Base-by-base conservation (phyloP, 2,797 vertebrate species). In the Sebastes reedi region DNA sequence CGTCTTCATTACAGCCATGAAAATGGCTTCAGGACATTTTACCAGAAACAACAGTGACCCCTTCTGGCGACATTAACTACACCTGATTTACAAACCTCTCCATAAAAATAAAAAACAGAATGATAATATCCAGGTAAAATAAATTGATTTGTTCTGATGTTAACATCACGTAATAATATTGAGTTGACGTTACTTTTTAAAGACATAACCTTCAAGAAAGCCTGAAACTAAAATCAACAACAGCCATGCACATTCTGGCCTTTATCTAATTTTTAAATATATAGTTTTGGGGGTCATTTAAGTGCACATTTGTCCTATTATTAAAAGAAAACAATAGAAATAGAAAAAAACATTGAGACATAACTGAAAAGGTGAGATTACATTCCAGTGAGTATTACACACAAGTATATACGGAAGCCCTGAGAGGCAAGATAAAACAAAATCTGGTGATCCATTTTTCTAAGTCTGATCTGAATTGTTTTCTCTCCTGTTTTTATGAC, bases 41-140 rank as follows among this genome's bases (percentile, higher is more conserved):
- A 46, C 74, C 36, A 78, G 36, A 36, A 32, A 67, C 42, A 73
- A 77, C 71, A 82, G 69, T 10, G 75, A 77, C 75, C 50, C 25
- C 67, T 67, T 0, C 61, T 73, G 77, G 77, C 69, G 22, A 58
- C 50, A 64, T 5, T 5, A 20, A 13, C 5, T 1, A 29, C 29
- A 25, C 7, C 4, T 25, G 3, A 9, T 10, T 36, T 14, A n/a
- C 32, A 32, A 55, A 22, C 2, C 16, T 50, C 25, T 14, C 10
- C 12, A 4, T 20, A 16, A n/a, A 22, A 25, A 58, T 2, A 36
- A 29, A 25, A 4, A 27, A 29, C 46, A 20, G 42, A 46, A 50
- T 6, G 1, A 0, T 2, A 7, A 8, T 46, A 27, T 29, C 9
- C 54, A 24, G 4, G 59, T 16, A 16, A 32, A 59, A 71, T 58